Base-by-base conservation (phyloP, 1,140 invertebrate genomes). In the Sycophaga agraensis region DNA sequence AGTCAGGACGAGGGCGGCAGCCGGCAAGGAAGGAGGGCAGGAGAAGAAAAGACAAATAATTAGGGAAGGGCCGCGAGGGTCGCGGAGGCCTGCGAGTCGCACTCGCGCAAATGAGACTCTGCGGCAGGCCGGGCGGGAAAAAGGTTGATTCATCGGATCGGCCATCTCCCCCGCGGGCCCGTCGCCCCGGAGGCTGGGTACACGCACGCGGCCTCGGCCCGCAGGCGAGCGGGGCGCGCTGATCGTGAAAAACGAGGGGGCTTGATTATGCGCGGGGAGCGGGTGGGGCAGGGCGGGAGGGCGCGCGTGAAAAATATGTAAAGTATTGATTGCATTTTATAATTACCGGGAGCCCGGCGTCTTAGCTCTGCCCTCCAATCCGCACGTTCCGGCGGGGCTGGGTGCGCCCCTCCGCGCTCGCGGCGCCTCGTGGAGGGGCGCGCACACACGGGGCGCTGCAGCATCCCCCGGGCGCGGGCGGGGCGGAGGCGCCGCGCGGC, bases 251-350 rank as follows among this genome's bases (percentile, higher is more conserved):
- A 64, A 64, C 59, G 56, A 64, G 55, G 46, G 49, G n/a, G 55
- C 54, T 64, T 64, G 59, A 64, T 64, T 64, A 64, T 40, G 59
- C 59, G 59, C 48, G 64, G 42, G 34, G 49, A 28, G 16, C 4
- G 28, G 24, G 57, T 16, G 78, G 78, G 78, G 64, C 31, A 43
- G 49, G 34, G 16, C 4, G 28, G 64, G 42, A 43, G 49, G 34
- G 16, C 4, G 28, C 31, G 57, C 22, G 78, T 79, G 78, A 78
- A 81, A 80, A 80, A 81, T 81, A 80, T 81, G 78, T 81, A 80
- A 81, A 81, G 79, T 81, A 81, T 81, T 80, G 79, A 81, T 81
- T 81, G 78, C 79, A 79, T 80, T 81, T 80, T 81, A 81, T 81
- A 81, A 81, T 81, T 81, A 81, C 79, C 80, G 77, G 78, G 72